Conservation (phyloP, 2,113 vertebrate genomes). For the Stomatorhinus ivindoensis region DNA sequence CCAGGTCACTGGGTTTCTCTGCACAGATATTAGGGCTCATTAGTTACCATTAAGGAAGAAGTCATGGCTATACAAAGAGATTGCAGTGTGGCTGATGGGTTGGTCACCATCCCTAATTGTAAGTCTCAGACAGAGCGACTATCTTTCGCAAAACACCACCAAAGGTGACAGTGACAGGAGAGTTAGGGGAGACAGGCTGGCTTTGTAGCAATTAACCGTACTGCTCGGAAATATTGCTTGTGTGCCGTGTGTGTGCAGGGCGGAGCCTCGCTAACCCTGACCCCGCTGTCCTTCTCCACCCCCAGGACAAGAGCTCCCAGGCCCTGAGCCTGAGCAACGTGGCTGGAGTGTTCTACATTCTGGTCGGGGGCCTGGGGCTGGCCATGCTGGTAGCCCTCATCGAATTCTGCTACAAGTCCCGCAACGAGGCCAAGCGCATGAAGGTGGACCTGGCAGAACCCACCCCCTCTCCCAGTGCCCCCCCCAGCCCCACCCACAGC, state of each 20-base stretch:
- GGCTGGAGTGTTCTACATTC: constrained; percentile 99
- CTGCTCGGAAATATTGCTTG: neutral
- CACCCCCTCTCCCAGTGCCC: constrained; percentile 35
- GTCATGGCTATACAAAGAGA: neutral
- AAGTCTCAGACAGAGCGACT: neutral
- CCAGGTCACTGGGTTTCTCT: neutral
- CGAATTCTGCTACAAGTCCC: constrained; percentile 99
- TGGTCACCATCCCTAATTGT: neutral
- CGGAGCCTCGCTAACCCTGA: constrained; percentile 42
- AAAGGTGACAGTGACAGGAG: neutral
- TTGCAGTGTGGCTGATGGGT: neutral
- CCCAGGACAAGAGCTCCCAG: constrained; percentile 93
- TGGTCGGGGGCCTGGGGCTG: constrained; percentile 97
- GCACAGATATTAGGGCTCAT: neutral
- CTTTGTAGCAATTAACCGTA: neutral
- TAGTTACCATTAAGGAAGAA: neutral
- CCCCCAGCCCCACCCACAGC: constrained; percentile 60
- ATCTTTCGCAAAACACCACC: neutral
- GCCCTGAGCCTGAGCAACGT: constrained; percentile 99
- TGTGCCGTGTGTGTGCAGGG: constrained; percentile 10
- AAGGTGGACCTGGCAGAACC: constrained; percentile 90
- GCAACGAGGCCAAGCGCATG: constrained; percentile 99
- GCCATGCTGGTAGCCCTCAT: constrained; percentile 99
- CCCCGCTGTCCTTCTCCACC: constrained; percentile 46
- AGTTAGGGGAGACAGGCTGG: neutral